These are phyloP conservation scores for Drosophila testacea DNA, from an alignment of 2,888 invertebrate species.

Conservation along the genomic window DNA sequence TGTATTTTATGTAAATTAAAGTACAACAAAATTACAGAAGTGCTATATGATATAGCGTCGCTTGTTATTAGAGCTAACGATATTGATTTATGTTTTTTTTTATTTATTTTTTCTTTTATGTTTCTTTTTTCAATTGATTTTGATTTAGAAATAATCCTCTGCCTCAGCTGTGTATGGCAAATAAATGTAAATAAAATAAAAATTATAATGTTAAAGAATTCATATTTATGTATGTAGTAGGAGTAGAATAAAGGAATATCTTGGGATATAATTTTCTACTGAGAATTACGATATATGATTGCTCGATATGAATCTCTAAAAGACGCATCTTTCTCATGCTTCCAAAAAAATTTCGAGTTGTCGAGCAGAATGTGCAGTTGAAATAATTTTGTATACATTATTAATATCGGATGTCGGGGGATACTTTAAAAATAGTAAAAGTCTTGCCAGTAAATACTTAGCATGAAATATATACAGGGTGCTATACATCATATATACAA, in stretches of 20 bases:
- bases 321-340: conserved; percentile 29
- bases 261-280: conserved; percentile 10
- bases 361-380: conserved; percentile 17
- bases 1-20: conserved; percentile 78
- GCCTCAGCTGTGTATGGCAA: conserved; percentile 78
- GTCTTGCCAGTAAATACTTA: conserved; percentile 11
- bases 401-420: not conserved
- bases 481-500: conserved; percentile 41
- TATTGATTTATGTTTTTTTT: conserved; percentile 52
- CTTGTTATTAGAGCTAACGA: conserved; percentile 78
- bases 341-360: conserved; percentile 4
- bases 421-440: conserved; percentile 11
- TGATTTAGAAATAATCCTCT: conserved; percentile 77
- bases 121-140: conserved; percentile 32
- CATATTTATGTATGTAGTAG: conserved; percentile 20
- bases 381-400: not conserved
- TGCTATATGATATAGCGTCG: conserved; percentile 74
- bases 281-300: not conserved
- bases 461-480: conserved; percentile 48
- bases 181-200: conserved; percentile 70
- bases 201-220: conserved; percentile 60
- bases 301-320: not conserved
- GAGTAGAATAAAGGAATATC: conserved; percentile 2
- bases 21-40: conserved; percentile 75
- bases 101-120: conserved; percentile 25